phyloP scores from a whole-genome alignment of 2,888 invertebrate genomes.

The Philonicus albiceps region DNA sequence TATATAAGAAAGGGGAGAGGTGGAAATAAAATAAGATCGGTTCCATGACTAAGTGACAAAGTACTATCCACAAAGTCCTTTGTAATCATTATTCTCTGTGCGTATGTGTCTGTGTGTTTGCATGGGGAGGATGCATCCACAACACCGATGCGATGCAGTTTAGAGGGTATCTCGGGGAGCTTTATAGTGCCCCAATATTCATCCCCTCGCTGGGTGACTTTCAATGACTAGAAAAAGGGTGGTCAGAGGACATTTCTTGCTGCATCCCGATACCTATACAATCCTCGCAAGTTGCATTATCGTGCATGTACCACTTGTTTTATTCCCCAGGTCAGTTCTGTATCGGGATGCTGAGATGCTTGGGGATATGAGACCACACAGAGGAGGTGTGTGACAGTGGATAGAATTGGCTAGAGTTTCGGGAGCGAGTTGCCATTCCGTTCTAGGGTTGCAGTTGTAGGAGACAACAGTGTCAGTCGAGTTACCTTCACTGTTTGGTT shows the following conservation, averaged over 20 bases:
- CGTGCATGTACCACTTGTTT: constrained; percentile 38
- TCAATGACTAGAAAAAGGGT: constrained; percentile 36
- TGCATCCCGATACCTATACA: constrained; percentile 13
- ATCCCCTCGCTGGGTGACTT: constrained; percentile 9
- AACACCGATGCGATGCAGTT: not conserved
- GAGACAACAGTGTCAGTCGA: not conserved
- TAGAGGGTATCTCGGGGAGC: constrained; percentile 4
- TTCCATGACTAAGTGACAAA: constrained; percentile 16
- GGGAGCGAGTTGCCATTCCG: not conserved
- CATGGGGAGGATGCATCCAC: constrained; percentile 2
- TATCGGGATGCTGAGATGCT: not conserved
- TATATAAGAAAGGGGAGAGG: not conserved
- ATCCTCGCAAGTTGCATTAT: constrained; percentile 41
- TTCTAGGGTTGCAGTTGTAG: not conserved
- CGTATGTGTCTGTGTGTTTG: not conserved
- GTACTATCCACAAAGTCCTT: constrained; percentile 12
- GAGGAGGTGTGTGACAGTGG: not conserved
- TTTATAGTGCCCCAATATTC: constrained; percentile 23
- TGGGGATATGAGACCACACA: not conserved
- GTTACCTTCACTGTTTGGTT: not conserved
- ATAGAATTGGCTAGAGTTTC: not conserved
- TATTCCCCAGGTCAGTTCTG: constrained; percentile 26
- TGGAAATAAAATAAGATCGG: constrained; percentile 10
- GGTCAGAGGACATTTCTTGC: constrained; percentile 22
- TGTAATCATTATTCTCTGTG: not conserved